Evolutionary conservation across 2,113 vertebrate genomes (phyloP).

Genomic region (Grantiella picta): DNA sequence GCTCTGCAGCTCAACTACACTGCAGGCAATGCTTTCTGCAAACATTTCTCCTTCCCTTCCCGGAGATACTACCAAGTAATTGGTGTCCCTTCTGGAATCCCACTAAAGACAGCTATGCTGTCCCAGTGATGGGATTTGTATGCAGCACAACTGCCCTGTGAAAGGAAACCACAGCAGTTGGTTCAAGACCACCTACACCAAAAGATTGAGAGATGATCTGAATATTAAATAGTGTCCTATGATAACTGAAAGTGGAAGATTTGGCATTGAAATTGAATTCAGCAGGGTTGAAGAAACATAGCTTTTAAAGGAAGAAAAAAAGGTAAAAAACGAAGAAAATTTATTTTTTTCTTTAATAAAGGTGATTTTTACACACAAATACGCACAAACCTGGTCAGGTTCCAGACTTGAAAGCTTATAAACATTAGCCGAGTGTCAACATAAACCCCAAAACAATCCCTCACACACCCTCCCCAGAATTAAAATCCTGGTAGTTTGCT

Average conservation of each 20-base stretch:
- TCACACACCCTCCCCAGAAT: background rate
- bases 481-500: background rate
- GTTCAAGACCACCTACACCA: background rate
- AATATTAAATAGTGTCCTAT: background rate
- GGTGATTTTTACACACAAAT: background rate
- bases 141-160: accelerated
- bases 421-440: background rate
- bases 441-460: background rate
- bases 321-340: accelerated
- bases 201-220: background rate
- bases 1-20: background rate
- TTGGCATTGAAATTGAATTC: background rate
- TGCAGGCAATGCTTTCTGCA: background rate
- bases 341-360: background rate
- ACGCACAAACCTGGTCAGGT: background rate
- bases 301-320: background rate
- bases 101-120: background rate
- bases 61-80: background rate
- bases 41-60: background rate
- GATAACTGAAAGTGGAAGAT: background rate
- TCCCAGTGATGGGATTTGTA: accelerated
- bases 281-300: background rate
- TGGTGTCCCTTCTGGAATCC: background rate
- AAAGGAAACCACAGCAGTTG: background rate
- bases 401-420: background rate